Percentiles rank a stretch among this genome's conserved stretches.
Evolutionary conservation across 2,888 invertebrate genomes (phyloP).

Genomic region (Pelosia muscerda): DNA sequence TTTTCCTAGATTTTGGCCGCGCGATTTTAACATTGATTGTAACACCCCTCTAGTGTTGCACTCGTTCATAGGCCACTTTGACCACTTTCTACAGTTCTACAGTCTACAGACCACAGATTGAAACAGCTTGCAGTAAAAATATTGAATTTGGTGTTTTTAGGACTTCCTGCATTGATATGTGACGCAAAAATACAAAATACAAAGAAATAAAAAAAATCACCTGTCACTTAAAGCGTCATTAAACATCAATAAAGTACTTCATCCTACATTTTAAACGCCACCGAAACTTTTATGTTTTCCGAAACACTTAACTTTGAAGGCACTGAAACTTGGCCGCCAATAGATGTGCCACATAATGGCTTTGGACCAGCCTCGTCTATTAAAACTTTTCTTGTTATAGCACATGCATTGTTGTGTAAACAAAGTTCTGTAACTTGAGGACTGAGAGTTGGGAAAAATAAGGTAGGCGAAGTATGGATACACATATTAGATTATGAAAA

Average conservation of each 20-base stretch:
- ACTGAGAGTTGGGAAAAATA: conserved; percentile 18
- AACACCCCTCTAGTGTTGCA: too few species aligned
- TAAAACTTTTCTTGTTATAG: conserved; percentile 56
- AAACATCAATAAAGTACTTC: conserved; percentile 9
- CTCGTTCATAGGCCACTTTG: too few species aligned
- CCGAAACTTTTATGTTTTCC: conserved; percentile 38
- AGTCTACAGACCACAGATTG: too few species aligned
- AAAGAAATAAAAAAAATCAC: conserved; percentile 4
- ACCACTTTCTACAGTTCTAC: too few species aligned
- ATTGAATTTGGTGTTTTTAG: too few species aligned
- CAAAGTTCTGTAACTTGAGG: conserved; percentile 28
- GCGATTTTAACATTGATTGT: too few species aligned
- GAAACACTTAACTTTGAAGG: conserved; percentile 47
- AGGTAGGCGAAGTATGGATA: conserved; percentile 14
- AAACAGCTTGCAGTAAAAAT: too few species aligned
- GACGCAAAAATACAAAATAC: neutral
- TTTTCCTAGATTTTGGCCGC: too few species aligned
- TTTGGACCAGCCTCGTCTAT: conserved; percentile 36
- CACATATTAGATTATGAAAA: conserved; percentile 1
- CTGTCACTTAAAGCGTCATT: conserved; percentile 13
- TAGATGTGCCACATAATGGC: conserved; percentile 46
- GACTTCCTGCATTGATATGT: too few species aligned
- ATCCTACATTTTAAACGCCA: conserved; percentile 16
- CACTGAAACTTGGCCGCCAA: conserved; percentile 43
- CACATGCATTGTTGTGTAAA: conserved; percentile 45